These are phyloP conservation scores for Aix galericulata DNA, from an alignment of 2,113 vertebrate genomes.

Conservation along the genomic window DNA sequence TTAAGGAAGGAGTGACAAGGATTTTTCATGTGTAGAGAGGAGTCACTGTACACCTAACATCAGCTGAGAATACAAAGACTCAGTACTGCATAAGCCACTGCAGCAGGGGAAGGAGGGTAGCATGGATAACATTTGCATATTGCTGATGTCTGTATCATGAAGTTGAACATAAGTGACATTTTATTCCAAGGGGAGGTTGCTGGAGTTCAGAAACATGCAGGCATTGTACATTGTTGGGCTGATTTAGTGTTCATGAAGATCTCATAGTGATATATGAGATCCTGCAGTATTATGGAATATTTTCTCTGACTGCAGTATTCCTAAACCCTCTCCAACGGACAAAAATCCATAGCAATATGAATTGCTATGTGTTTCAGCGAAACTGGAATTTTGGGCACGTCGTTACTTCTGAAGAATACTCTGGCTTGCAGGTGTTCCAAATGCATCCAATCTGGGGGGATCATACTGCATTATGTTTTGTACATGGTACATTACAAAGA, in stretches of 20 bases:
- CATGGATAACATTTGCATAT: neutral
- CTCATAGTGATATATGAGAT: neutral
- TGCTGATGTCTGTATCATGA: neutral
- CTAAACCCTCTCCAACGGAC: neutral
- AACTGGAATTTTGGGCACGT: neutral
- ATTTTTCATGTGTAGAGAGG: neutral
- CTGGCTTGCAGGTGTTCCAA: neutral
- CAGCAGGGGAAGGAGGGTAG: neutral
- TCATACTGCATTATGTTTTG: neutral
- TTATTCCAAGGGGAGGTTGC: neutral
- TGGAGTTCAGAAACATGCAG: neutral
- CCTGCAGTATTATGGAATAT: neutral
- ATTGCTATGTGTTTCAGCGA: neutral
- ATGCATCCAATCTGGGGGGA: rapidly evolving
- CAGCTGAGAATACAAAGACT: neutral
- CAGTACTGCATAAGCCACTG: neutral
- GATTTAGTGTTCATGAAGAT: neutral
- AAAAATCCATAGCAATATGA: neutral
- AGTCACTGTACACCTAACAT: neutral
- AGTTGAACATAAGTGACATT: neutral
- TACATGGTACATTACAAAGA: neutral
- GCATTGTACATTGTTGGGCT: neutral
- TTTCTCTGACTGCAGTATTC: neutral
- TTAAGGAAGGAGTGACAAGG: neutral
- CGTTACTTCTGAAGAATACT: neutral